A percentile compares a stretch with the other conserved stretches of the same genome.
These are phyloP conservation scores for Slavum lentiscoides DNA, from an alignment of 2,888 invertebrate genomes.

Conservation along the genomic window DNA sequence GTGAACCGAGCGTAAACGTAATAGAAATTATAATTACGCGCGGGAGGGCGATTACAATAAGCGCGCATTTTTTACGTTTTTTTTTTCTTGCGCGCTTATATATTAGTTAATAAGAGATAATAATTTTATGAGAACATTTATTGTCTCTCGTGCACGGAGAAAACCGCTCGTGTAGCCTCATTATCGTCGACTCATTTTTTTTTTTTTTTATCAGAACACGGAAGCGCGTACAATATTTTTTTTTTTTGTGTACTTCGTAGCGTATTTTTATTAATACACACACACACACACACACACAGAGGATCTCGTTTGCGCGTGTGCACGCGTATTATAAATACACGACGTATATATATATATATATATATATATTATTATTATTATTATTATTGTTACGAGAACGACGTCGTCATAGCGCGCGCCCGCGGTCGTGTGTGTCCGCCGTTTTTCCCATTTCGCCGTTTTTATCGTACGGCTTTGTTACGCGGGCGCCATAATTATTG, in stretches of 20 bases:
- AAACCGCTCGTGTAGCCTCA: neutral
- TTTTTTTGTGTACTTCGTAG: neutral
- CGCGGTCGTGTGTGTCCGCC: neutral
- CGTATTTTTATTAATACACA: neutral
- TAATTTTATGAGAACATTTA: neutral
- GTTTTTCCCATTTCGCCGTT: slow-evolving; percentile 5
- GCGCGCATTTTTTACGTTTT: too few relatives aligned
- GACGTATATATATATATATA: slow-evolving; percentile 10
- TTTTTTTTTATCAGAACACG: slow-evolving; percentile 29
- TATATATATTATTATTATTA: too few relatives aligned
- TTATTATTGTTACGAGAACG: slow-evolving; percentile 33
- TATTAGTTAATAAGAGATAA: too few relatives aligned
- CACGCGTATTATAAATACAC: neutral
- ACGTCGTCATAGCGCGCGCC: neutral
- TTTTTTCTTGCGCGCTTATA: too few relatives aligned
- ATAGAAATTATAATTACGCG: too few relatives aligned
- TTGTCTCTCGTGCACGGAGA: neutral
- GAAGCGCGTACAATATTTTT: slow-evolving; percentile 10
- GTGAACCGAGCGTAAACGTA: too few relatives aligned
- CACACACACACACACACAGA: too few relatives aligned
- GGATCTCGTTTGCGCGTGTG: neutral
- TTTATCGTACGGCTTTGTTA: slow-evolving; percentile 48
- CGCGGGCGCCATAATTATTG: slow-evolving; percentile 27
- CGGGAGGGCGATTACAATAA: too few relatives aligned
- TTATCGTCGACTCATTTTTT: neutral